Evolutionary conservation across 2,888 invertebrate species (phyloP).

Genomic region (Nasonovia ribisnigri): DNA sequence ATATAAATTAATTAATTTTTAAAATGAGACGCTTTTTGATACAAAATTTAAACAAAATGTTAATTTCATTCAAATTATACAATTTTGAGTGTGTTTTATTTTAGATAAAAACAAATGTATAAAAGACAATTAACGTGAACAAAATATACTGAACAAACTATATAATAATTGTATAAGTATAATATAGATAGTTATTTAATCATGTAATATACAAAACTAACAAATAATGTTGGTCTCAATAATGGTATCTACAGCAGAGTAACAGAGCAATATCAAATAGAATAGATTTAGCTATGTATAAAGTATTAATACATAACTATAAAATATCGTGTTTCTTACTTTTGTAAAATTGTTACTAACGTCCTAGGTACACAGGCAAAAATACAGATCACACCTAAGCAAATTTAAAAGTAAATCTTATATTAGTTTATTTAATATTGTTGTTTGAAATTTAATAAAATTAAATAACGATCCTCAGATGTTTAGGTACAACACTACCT

Average conservation of each 20-base stretch:
- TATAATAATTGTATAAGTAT: background rate
- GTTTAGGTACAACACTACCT: background rate
- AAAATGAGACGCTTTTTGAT: background rate
- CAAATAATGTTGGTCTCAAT: background rate
- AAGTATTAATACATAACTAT: background rate
- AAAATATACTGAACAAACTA: background rate
- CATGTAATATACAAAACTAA: background rate
- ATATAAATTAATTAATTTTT: background rate
- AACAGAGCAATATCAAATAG: background rate
- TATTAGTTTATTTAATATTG: background rate
- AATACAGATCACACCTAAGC: conserved; percentile 14
- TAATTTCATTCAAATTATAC: background rate
- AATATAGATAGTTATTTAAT: background rate
- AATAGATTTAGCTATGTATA: background rate
- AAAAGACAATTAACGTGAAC: background rate
- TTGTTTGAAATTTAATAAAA: background rate
- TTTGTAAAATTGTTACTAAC: conserved; percentile 18
- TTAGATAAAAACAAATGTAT: background rate
- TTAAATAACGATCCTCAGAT: background rate
- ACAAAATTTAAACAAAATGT: background rate
- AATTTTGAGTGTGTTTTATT: background rate
- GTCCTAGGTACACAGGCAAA: conserved; percentile 34
- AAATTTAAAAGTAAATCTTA: background rate
- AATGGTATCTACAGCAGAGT: background rate
- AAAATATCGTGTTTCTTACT: conserved; percentile 20